These are phyloP conservation scores for Phodopus roborovskii DNA, from an alignment of 2,113 vertebrate species.

Conservation along the genomic window DNA sequence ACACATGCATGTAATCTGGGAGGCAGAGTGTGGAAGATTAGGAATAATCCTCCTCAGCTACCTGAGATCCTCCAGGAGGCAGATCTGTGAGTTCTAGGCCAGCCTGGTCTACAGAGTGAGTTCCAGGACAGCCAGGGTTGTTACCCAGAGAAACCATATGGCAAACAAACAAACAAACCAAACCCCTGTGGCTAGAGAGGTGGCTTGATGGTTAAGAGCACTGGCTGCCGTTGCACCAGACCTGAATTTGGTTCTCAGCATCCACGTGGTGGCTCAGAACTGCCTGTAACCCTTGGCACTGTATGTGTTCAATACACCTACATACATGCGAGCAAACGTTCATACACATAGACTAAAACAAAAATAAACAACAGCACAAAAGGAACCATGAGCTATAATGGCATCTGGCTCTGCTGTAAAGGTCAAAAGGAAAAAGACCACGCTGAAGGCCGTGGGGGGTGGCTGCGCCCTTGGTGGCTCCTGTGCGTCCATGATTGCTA, in stretches of 20 bases:
- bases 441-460: neutral
- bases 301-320: neutral
- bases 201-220: neutral
- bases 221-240: neutral
- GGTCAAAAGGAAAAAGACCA: neutral
- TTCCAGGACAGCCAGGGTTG: neutral
- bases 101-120: neutral
- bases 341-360: neutral
- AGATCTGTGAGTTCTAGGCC: neutral
- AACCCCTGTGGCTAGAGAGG: neutral
- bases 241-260: neutral
- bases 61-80: neutral
- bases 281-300: neutral
- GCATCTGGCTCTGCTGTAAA: neutral
- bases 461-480: neutral
- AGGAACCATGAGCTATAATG: neutral
- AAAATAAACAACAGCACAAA: neutral
- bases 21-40: neutral
- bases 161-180: neutral
- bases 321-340: neutral
- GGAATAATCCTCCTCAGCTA: neutral
- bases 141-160: neutral
- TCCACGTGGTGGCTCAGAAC: neutral
- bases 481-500: fast-evolving
- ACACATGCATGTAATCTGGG: neutral